Evolutionary conservation across 2,113 vertebrate genomes (phyloP).

Genomic region (Haemorhous mexicanus): DNA sequence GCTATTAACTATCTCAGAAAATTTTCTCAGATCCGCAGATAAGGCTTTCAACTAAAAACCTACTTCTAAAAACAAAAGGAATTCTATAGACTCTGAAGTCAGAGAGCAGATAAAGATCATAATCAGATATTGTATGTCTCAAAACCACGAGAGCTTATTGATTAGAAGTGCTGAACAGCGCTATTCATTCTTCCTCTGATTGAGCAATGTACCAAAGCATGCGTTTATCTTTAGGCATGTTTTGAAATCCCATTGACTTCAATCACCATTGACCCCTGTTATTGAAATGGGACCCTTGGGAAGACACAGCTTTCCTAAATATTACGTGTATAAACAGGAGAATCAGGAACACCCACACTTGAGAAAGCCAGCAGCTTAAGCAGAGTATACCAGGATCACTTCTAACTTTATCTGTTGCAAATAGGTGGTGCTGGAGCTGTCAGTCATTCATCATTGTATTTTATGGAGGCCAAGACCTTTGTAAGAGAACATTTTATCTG

Average conservation of each 20-base stretch:
- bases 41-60: constrained; percentile 5
- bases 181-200: background rate
- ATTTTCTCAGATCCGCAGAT: background rate
- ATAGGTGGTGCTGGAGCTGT: background rate
- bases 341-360: constrained; percentile 37
- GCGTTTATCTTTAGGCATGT: constrained; percentile 53
- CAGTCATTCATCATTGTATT: background rate
- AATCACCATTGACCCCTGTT: constrained; percentile 45
- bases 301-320: constrained; percentile 58
- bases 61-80: background rate
- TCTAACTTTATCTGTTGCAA: background rate
- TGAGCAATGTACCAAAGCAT: constrained; percentile 12
- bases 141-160: background rate
- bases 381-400: background rate
- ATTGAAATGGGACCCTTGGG: constrained; percentile 46
- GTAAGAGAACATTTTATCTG: background rate
- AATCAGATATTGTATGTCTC: background rate
- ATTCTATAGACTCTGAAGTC: background rate
- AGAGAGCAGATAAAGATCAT: background rate
- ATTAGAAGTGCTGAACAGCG: background rate
- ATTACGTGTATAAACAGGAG: constrained; percentile 55
- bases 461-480: background rate
- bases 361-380: background rate
- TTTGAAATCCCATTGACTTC: constrained; percentile 53
- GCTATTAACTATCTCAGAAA: constrained; percentile 55